Conservation (phyloP, 2,113 vertebrate species). For the Phocoena sinus region DNA sequence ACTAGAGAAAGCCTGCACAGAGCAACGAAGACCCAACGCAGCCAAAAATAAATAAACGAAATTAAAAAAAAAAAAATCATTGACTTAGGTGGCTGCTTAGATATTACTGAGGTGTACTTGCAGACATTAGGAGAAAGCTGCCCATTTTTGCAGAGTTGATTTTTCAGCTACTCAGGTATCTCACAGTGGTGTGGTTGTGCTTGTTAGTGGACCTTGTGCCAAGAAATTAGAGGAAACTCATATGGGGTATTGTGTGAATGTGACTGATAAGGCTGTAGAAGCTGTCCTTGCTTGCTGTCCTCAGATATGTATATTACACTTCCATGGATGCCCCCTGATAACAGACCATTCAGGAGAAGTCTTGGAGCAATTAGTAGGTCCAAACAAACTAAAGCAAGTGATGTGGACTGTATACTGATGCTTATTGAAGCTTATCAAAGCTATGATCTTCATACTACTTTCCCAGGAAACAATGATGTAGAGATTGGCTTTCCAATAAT, state of each 20-base stretch:
- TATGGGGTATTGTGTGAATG: conserved; percentile 85
- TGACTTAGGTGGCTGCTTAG: conserved; percentile 80
- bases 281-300: conserved; percentile 85
- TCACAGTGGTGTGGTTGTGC: conserved; percentile 85
- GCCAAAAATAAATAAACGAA: too few relatives aligned
- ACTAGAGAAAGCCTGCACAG: too few relatives aligned
- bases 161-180: conserved; percentile 88
- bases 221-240: conserved; percentile 89
- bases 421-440: conserved; percentile 49
- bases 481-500: neutral
- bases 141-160: conserved; percentile 82
- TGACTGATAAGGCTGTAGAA: conserved; percentile 86
- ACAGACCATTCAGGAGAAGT: conserved; percentile 88
- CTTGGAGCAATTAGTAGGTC: conserved; percentile 82
- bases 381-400: conserved; percentile 87
- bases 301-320: conserved; percentile 85
- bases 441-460: neutral
- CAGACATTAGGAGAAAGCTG: conserved; percentile 83
- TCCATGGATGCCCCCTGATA: conserved; percentile 88
- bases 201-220: conserved; percentile 86
- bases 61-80: conserved; percentile 64
- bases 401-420: conserved; percentile 89
- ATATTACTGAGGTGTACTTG: conserved; percentile 81
- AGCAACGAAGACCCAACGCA: too few relatives aligned
- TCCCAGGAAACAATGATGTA: conserved; percentile 12